Base-by-base conservation (phyloP, 2,113 vertebrate genomes). In the Vidua chalybeata region DNA sequence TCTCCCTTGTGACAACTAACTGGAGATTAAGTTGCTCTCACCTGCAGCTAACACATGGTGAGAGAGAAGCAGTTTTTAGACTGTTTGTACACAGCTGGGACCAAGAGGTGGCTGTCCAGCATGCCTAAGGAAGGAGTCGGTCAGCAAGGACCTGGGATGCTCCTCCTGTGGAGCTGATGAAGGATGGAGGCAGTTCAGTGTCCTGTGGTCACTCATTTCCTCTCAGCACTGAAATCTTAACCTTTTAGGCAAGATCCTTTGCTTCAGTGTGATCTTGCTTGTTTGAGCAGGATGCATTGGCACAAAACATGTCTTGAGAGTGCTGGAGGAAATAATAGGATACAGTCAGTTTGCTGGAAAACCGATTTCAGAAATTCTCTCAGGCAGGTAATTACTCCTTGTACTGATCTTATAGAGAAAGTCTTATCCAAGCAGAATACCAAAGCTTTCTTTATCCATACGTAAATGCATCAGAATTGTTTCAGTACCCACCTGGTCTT, bases 271-370 rank as follows among this genome's bases (percentile, higher is more conserved):
- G 62, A 49, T 85, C 58, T 85, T 7, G 5, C 45, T 83, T 84
- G 82, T 89, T 89, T 92, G 72, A 94, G 61, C 51, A 67, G 63
- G 30, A 61, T 1, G 1, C 46, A 24, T 37, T 62, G 90, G 81
- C 79, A 87, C 55, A 90, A 71, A 92, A 90, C 63, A 41, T 23
- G 79, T 86, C 83, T 45, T 19, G 61, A 67, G 52, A 43, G 61
- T 0, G 0, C 76, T 90, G 55, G n/a, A 90, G 67, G 83, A 94
- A 90, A 80, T 92, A 93, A 92, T 56, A 68, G 39, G 74, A 75
- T 69, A 78, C 54, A 78, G 61, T 17, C 62, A 45, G 54, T 90
- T 94, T 92, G 56, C 77, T 94, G 84, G 80, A 84, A 96, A 91
- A 64, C 30, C 0, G 8, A 59, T 71, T 80, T 90, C 75, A 94